These are phyloP conservation scores for Augochlorella aurata DNA, from an alignment of 2,888 invertebrate genomes.

Conservation along the genomic window DNA sequence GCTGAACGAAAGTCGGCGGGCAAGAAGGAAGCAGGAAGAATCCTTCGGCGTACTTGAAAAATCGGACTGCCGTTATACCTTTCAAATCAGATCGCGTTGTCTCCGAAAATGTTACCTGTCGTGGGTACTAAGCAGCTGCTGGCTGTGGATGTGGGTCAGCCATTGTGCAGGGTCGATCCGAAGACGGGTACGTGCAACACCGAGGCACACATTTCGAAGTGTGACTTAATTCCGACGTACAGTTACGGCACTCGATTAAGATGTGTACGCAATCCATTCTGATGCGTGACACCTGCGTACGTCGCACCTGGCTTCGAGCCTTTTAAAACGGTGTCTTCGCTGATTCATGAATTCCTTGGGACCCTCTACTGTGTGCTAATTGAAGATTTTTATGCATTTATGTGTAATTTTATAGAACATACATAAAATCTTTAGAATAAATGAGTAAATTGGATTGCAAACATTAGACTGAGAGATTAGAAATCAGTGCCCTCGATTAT, in stretches of 20 bases:
- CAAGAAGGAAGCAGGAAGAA: constrained; percentile 3
- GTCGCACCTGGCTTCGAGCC: background rate
- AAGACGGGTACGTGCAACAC: constrained; percentile 12
- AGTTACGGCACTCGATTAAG: constrained; percentile 37
- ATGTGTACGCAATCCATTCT: background rate
- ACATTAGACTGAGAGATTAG: background rate
- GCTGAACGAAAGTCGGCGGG: background rate
- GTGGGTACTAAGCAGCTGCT: constrained; percentile 38
- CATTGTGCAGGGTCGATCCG: constrained; percentile 47
- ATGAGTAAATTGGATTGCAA: background rate
- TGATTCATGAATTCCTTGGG: background rate
- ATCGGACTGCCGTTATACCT: constrained; percentile 64
- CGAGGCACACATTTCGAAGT: constrained; percentile 26
- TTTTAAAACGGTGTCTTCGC: background rate
- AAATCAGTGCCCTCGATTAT: background rate
- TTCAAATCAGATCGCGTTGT: constrained; percentile 65
- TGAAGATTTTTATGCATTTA: too few relatives aligned
- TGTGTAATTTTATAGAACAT: too few relatives aligned
- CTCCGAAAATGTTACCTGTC: constrained; percentile 62
- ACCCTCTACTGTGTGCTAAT: too few relatives aligned
- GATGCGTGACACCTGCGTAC: background rate
- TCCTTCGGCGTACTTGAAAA: constrained; percentile 40
- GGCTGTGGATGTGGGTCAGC: constrained; percentile 55
- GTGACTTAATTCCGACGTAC: constrained; percentile 25
- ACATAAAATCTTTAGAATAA: background rate